A percentile compares a stretch with the other conserved stretches of the same genome.
Evolutionary conservation across 2,888 invertebrate species (phyloP).

Genomic region (Pristionchus japonicus): DNA sequence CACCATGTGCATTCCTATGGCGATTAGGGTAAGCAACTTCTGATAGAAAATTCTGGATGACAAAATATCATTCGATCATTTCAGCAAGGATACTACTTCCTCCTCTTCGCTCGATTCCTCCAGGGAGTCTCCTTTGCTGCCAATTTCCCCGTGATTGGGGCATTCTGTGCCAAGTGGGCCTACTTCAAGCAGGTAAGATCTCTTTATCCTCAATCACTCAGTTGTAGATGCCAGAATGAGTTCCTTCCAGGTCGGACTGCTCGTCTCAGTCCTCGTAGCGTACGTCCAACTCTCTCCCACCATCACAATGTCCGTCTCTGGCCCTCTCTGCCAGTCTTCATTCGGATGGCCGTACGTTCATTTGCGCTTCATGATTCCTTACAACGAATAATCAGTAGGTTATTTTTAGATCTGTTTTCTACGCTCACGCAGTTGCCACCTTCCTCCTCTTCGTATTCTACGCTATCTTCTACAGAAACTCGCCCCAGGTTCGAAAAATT

Average conservation of each 20-base stretch:
- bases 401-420: slow-evolving; percentile 36
- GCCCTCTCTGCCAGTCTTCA: slow-evolving; percentile 38
- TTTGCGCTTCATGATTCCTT: not conserved
- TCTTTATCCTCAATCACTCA: not conserved
- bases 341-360: slow-evolving; percentile 43
- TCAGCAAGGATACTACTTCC: slow-evolving; percentile 69
- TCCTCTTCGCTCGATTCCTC: slow-evolving; percentile 65
- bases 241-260: slow-evolving; percentile 64
- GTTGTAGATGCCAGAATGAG: not conserved
- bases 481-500: slow-evolving; percentile 61
- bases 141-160: slow-evolving; percentile 74
- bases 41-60: not conserved
- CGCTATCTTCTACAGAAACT: slow-evolving; percentile 71
- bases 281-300: slow-evolving; percentile 72
- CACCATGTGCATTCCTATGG: slow-evolving; percentile 67
- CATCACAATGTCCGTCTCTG: slow-evolving; percentile 70
- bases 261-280: slow-evolving; percentile 73
- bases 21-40: slow-evolving; percentile 58
- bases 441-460: slow-evolving; percentile 43
- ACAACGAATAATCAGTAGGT: not conserved
- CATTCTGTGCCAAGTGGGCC: slow-evolving; percentile 74
- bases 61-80: no score
- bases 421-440: slow-evolving; percentile 15
- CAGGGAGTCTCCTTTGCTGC: slow-evolving; percentile 73
- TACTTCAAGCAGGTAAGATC: slow-evolving; percentile 70